Evolutionary conservation across 2,888 invertebrate genomes (phyloP), one percentile per base, ranked within the genome.

Genomic region (Macaria liturata): DNA sequence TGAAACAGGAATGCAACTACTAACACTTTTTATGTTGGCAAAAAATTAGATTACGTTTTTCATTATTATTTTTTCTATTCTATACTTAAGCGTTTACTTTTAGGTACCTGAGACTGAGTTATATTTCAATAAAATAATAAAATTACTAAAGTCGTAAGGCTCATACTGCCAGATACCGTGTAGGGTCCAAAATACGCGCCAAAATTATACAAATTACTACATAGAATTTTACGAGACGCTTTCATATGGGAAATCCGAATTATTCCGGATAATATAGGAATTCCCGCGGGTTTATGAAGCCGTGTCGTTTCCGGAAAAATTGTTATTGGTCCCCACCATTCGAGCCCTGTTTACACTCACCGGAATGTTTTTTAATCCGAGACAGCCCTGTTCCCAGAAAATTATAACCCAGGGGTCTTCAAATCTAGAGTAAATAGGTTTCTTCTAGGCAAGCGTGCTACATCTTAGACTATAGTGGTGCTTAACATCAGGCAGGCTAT

Each of bases 191-290:
- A 49, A 52, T 39, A 34, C 46, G 40, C 49, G 56, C 49, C 53
- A 54, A 57, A 68, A 67, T 69, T 69, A 69, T 69, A 69, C 69
- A 69, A 69, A 69, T 68, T 60, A 65, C 65, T 60, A 56, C 63
- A 69, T 68, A 66, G 64, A 67, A 68, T 68, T 69, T 69, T 68
- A 69, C 64, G 66, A 67, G 56, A 57, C 76, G 69, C 70, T 74
- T 78, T 74, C 72, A 70, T 81, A 72, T 70, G 71, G 73, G 69
- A 71, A 67, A 75, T 73, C 75, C 70, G 68, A 64, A 68, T 65
- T 57, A 61, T 62, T 62, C 57, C 57, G 44, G 45, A 51, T 55
- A 61, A 58, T 64, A 58, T 63, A 60, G 34, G 55, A 49, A 60
- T 60, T 60, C 59, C 55, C 52, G 59, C 49, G 52, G 52, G 59